Base-by-base conservation (phyloP, 2,888 invertebrate species). In the Sinodicranocentrus sp. region DNA sequence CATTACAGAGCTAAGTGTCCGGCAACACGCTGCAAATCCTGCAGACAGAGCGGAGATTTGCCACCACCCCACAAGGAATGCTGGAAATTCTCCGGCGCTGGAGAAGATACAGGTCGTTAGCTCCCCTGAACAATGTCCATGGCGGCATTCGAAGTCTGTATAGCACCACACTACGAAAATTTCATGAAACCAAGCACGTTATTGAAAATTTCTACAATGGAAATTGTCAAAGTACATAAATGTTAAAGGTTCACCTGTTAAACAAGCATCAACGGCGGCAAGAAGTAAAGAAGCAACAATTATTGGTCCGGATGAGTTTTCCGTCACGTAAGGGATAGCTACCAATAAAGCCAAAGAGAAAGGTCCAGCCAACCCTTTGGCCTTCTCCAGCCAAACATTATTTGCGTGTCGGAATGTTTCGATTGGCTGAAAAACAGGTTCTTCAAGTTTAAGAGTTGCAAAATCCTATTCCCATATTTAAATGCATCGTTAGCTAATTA, bases 271-370 rank as follows among this genome's bases (percentile, higher is more conserved):
- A 48, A 88, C 82, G 15, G 88, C 88, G 23, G 88, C 85, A 25
- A 88, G 65, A 33, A 88, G 85, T 23, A 88, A 71, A n/a, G 88
- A 85, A 52, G 88, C 88, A 43, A 87, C 85, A 39, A 88, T 87
- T 44, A 88, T 88, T 63, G 88, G 88, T 63, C 87, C 88, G n/a
- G 87, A 86, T 15, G 87, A 88, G 77, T 88, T 88, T 71, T 88
- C 88, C 39, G 88, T 87, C 26, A 88, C 86, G 68, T 86, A 87
- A 25, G 87, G 88, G 82, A 88, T 86, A 43, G 87, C 86, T 10
- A 88, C 86, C 10, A 88, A 77, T 19, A 88, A 67, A 28, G 87
- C 86, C 44, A 88, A 72, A 10, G 88, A 86, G 82, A 88, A 88
- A 17, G 88, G 88, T 25, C 88, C 88, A 25, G 87, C 88, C 21